A percentile compares a stretch with the other conserved stretches of the same genome.
Evolutionary conservation across 2,797 vertebrate genomes (phyloP).

Genomic region (Pipistrellus kuhlii): DNA sequence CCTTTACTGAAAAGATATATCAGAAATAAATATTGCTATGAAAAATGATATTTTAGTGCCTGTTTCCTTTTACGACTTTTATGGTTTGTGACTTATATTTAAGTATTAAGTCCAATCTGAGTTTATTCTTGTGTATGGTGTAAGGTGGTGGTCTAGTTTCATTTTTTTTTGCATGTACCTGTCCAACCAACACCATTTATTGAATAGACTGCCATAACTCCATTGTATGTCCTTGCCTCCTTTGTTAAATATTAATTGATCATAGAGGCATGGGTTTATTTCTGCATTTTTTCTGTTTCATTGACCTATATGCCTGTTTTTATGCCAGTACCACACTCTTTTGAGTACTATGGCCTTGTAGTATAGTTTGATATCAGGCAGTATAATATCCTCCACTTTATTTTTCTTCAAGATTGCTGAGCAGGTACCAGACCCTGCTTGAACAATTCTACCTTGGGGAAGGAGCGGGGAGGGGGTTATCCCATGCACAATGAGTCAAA

Average conservation of each 20-base stretch:
- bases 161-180: background rate
- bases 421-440: background rate
- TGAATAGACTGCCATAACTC: background rate
- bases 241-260: background rate
- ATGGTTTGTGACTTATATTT: background rate
- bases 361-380: background rate
- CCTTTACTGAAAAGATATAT: background rate
- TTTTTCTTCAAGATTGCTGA: background rate
- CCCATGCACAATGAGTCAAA: background rate
- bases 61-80: background rate
- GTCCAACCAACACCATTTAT: background rate
- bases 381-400: background rate
- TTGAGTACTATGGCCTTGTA: background rate
- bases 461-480: fast-evolving
- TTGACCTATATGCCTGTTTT: background rate
- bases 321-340: background rate
- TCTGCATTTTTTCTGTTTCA: background rate
- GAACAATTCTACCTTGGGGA: too few species aligned
- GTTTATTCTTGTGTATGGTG: background rate
- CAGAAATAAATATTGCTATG: background rate
- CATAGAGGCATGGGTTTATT: too few species aligned
- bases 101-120: background rate
- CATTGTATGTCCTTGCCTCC: background rate
- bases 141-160: background rate
- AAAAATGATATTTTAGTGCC: background rate